A percentile compares a stretch with the other conserved stretches of the same genome.
Evolutionary conservation across 2,888 invertebrate genomes (phyloP).

Genomic region (Polyploca ridens): DNA sequence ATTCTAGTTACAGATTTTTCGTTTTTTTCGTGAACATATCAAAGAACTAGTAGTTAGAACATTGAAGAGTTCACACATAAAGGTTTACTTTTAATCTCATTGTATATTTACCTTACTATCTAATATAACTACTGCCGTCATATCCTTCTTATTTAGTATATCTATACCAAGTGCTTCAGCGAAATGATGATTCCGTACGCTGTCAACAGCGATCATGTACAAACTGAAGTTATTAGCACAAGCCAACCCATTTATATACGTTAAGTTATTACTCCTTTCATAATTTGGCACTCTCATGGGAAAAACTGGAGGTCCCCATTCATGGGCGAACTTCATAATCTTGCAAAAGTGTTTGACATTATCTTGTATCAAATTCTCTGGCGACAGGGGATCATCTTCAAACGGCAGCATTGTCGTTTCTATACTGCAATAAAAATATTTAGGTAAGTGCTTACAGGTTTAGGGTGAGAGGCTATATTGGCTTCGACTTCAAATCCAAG

Average conservation of each 20-base stretch:
- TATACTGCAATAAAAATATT: slow-evolving; percentile 50
- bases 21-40: no score
- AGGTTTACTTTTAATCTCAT: no score
- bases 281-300: slow-evolving; percentile 44
- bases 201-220: slow-evolving; percentile 88
- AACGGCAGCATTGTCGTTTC: slow-evolving; percentile 74
- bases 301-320: slow-evolving; percentile 62
- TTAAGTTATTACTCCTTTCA: slow-evolving; percentile 48
- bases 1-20: not conserved
- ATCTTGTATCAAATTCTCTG: slow-evolving; percentile 78
- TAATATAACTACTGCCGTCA: slow-evolving; percentile 88
- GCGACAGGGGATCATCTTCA: slow-evolving; percentile 81
- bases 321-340: slow-evolving; percentile 67
- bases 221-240: slow-evolving; percentile 71
- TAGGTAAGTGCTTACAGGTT: not conserved
- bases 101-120: slow-evolving; percentile 85
- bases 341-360: slow-evolving; percentile 70
- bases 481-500: no score
- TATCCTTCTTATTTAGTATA: slow-evolving; percentile 83
- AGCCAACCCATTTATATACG: slow-evolving; percentile 73
- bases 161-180: slow-evolving; percentile 91
- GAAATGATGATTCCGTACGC: slow-evolving; percentile 88
- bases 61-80: no score
- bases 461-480: no score
- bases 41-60: no score